Base-by-base conservation (phyloP, 2,113 vertebrate species). In the Oncorhynchus mykiss region DNA sequence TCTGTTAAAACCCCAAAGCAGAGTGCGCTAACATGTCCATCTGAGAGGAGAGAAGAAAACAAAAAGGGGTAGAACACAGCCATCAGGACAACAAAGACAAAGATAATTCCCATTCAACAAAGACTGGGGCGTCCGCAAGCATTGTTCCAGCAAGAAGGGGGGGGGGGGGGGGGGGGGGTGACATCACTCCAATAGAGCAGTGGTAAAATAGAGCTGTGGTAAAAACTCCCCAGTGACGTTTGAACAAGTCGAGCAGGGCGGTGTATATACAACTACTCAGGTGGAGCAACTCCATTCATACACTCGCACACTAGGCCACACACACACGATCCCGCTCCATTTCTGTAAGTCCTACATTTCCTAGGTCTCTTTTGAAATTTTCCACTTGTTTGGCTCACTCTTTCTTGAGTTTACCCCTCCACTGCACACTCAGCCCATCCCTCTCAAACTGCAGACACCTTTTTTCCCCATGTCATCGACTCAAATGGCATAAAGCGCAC, bases 31-130 rank as follows among this genome's bases (percentile, higher is more conserved):
- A 67, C 65, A 8, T 16, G 65, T 29, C 65, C 5, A 29, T 29
- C 65, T 29, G 65, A 67, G 25, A 27, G 25, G 22, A 9, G 8
- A 65, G 22, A 24, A 24, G 60, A 29, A 75, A 78, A 73, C 62
- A 78, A 83, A 83, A 83, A 81, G 69, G 11, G 51, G 72, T 80
- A 71, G 51, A 18, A 54, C 81, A 77, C 69, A 76, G 80, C 80
- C 78, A 82, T 75, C 72, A 84, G 75, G 74, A 82, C 82, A 82
- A 82, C 80, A 87, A 82, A 80, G 82, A 66, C 22, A 24, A 71
- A 70, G 24, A 82, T 74, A 80, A 82, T 80, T 78, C 78, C 80
- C 69, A 51, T 64, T 65, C 74, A 74, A 76, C 82, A 76, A 78
- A 82, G 77, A 64, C 54, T 73, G 71, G 82, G 80, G 80, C 45